Evolutionary conservation across 2,888 invertebrate genomes (phyloP).

Genomic region (Agonopterix subpropinquella): DNA sequence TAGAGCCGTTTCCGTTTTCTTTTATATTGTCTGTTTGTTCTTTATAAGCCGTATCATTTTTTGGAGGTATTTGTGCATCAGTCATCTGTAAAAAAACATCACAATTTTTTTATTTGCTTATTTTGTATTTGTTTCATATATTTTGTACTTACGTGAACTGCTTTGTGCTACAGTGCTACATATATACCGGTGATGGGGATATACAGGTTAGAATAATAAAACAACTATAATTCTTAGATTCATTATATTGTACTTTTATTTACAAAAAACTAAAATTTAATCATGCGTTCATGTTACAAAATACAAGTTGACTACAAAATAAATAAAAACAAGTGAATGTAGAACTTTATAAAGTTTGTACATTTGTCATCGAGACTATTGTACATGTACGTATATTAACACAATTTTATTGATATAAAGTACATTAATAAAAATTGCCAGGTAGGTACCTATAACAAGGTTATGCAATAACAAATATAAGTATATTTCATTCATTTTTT

Average conservation of each 20-base stretch:
- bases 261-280: conserved; percentile 27
- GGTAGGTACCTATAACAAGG: not conserved
- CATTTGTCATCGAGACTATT: not conserved
- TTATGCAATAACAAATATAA: not conserved
- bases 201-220: conserved; percentile 14
- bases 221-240: conserved; percentile 21
- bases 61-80: conserved; percentile 31
- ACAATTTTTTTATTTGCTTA: too few species aligned
- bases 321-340: conserved; percentile 24
- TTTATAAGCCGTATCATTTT: conserved; percentile 8
- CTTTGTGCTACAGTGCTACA: not conserved
- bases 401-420: not conserved
- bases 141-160: too few species aligned
- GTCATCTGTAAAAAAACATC: conserved; percentile 43
- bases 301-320: conserved; percentile 25
- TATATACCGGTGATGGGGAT: not conserved
- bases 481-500: too few species aligned
- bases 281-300: conserved; percentile 24
- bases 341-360: not conserved
- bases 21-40: too few species aligned
- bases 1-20: too few species aligned
- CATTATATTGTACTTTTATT: conserved; percentile 30
- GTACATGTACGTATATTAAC: too few species aligned
- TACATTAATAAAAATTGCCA: conserved; percentile 1
- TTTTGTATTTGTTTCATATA: too few species aligned